Conservation (phyloP, 2,113 vertebrate species). For the Eolophus roseicapilla region DNA sequence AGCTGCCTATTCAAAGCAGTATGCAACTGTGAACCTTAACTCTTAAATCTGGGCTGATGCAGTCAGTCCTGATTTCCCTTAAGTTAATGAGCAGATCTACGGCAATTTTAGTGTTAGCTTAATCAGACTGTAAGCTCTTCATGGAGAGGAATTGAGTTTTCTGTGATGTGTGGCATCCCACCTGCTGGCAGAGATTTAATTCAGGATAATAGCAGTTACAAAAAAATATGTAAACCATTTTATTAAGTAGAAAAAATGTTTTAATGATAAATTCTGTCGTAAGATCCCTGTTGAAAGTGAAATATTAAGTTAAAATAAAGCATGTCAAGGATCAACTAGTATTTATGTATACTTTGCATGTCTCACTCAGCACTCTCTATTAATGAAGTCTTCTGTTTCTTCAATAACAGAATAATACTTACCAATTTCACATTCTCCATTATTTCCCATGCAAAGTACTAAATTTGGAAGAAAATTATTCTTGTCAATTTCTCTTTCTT, state of each 20-base stretch:
- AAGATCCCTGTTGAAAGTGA: neutral
- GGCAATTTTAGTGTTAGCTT: slow-evolving; percentile 10
- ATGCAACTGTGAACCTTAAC: neutral
- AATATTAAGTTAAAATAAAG: neutral
- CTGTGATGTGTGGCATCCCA: neutral
- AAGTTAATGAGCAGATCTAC: neutral
- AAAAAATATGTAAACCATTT: neutral
- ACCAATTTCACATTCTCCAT: neutral
- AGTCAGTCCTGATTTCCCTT: neutral
- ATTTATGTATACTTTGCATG: neutral
- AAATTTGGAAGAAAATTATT: neutral
- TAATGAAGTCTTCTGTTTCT: neutral
- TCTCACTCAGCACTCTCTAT: neutral
- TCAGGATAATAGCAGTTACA: neutral
- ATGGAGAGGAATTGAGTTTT: slow-evolving; percentile 15
- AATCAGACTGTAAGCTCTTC: slow-evolving; percentile 19
- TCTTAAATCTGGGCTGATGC: neutral
- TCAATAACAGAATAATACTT: neutral
- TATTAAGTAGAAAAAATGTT: neutral
- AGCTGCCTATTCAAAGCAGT: neutral
- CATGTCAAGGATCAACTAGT: neutral
- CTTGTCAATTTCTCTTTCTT: neutral
- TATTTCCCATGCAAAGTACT: neutral
- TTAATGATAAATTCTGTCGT: neutral
- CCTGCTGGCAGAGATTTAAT: slow-evolving; percentile 2